Evolutionary conservation across 2,113 vertebrate genomes (phyloP).

Genomic region (Platycercus adscitus): DNA sequence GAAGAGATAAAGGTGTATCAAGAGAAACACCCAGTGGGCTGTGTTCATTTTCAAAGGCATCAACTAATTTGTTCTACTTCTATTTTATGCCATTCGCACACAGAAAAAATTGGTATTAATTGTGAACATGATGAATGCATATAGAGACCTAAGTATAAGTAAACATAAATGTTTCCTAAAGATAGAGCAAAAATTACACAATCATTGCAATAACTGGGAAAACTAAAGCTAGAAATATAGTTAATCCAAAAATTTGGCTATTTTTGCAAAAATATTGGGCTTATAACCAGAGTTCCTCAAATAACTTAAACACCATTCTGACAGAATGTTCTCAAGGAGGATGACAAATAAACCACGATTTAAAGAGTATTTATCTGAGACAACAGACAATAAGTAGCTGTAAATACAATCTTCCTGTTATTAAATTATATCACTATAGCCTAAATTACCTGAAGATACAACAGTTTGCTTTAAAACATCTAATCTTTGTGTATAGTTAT

Average conservation of each 20-base stretch:
- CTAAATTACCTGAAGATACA: not conserved
- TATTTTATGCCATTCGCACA: conserved; percentile 9
- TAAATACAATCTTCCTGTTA: not conserved
- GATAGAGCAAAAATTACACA: not conserved
- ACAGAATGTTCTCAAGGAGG: not conserved
- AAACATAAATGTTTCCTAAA: not conserved
- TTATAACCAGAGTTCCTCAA: not conserved
- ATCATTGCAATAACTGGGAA: not conserved
- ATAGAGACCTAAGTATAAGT: conserved; percentile 14
- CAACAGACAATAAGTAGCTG: not conserved
- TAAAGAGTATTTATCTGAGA: not conserved
- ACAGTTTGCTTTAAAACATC: not conserved
- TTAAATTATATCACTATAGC: not conserved
- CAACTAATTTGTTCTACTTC: not conserved
- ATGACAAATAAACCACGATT: not conserved
- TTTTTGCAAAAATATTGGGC: not conserved
- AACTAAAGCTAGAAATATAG: not conserved
- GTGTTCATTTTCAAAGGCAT: not conserved
- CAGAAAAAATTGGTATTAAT: not conserved
- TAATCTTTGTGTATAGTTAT: not conserved
- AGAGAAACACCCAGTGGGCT: not conserved
- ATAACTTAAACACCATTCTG: not conserved
- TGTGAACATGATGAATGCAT: conserved; percentile 14
- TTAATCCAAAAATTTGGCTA: not conserved
- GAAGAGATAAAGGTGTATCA: not conserved